Conservation (phyloP, 2,113 vertebrate species). For the Vidua macroura region DNA sequence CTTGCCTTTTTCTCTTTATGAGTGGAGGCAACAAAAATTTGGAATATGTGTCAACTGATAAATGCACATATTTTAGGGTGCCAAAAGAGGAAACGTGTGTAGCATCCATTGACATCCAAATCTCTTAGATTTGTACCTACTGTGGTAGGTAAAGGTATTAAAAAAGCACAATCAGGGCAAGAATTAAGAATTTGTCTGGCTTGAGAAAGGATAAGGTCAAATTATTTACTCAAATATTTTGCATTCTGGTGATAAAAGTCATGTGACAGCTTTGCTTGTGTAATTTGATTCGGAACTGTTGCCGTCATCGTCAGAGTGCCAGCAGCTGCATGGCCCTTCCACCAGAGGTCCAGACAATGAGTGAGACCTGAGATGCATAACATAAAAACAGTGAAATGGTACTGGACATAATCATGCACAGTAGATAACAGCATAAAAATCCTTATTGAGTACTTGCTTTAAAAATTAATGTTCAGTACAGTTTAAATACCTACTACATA, state of each 20-base stretch:
- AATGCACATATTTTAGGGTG: not conserved
- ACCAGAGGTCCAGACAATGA: not conserved
- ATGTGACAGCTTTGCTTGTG: not conserved
- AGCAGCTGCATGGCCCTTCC: not conserved
- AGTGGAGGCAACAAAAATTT: not conserved
- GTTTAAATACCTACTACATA: not conserved
- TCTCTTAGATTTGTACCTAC: not conserved
- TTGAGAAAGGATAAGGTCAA: not conserved
- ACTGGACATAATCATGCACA: not conserved
- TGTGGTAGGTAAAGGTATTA: not conserved
- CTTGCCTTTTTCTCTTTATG: not conserved
- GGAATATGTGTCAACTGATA: not conserved
- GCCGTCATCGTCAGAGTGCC: not conserved
- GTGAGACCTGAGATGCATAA: not conserved
- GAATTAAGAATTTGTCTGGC: not conserved
- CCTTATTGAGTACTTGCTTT: not conserved
- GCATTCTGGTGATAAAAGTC: not conserved
- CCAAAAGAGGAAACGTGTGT: not conserved
- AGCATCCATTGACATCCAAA: not conserved
- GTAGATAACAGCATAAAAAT: not conserved
- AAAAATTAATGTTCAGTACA: not conserved
- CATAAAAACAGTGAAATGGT: not conserved
- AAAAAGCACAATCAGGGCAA: not conserved
- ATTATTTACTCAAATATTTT: not conserved
- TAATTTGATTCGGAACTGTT: not conserved